Percentiles rank a stretch among this genome's conserved stretches.
phyloP scores from a whole-genome alignment of 2,797 vertebrate genomes.

The Onychomys leucogaster region DNA sequence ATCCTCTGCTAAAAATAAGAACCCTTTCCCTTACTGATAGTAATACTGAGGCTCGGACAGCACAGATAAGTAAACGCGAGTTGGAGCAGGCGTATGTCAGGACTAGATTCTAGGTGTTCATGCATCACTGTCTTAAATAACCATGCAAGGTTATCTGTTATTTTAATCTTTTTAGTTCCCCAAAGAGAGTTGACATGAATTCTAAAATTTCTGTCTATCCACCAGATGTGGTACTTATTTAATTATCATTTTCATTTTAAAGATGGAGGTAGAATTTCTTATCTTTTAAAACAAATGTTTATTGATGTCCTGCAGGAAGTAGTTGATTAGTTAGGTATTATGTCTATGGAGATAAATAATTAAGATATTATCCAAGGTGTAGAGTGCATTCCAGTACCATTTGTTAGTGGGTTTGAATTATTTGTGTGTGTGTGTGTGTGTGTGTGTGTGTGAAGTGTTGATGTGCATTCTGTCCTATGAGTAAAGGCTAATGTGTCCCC shows the following conservation, averaged over 20 bases:
- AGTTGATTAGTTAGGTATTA: background rate
- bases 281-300: conserved; percentile 2
- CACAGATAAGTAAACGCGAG: background rate
- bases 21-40: background rate
- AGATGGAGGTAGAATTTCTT: background rate
- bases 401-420: background rate
- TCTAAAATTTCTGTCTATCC: background rate
- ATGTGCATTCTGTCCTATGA: background rate
- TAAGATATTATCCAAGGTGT: background rate
- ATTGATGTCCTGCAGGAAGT: background rate
- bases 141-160: background rate
- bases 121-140: background rate
- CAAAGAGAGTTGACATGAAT: background rate
- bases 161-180: conserved; percentile 43
- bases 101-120: background rate
- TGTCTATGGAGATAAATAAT: background rate
- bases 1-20: background rate
- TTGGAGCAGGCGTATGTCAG: background rate
- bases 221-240: background rate
- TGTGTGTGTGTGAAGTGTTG: background rate
- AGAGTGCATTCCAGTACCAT: background rate
- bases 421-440: background rate
- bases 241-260: background rate
- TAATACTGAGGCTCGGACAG: background rate
- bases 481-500: background rate